phyloP scores from a whole-genome alignment of 2,888 invertebrate genomes.

The Ischnura elegans region DNA sequence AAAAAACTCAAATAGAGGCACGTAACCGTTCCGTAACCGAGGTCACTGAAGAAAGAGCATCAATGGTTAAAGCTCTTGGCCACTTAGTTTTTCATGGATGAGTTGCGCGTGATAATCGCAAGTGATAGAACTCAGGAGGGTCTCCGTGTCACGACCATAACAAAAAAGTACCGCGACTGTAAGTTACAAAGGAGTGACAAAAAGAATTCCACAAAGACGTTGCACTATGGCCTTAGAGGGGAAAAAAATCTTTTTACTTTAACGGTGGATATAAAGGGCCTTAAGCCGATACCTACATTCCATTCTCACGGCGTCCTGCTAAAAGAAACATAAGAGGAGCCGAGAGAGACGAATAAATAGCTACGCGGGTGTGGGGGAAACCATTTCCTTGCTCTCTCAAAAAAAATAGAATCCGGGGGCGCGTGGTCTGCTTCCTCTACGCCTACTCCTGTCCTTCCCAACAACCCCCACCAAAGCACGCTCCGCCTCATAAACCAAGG shows the following conservation, averaged over 20 bases:
- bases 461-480: neutral
- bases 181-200: neutral
- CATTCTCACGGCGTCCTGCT: neutral
- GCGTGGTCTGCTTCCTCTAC: neutral
- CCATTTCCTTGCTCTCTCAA: neutral
- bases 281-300: neutral
- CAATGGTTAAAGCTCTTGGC: neutral
- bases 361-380: neutral
- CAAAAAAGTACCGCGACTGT: neutral
- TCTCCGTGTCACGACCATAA: neutral
- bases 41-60: neutral
- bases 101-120: neutral
- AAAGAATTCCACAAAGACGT: neutral
- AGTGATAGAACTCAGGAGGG: neutral
- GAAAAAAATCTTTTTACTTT: neutral
- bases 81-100: neutral
- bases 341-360: neutral
- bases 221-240: neutral
- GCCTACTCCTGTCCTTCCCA: neutral
- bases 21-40: neutral
- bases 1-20: neutral
- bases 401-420: neutral
- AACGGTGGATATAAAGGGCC: neutral
- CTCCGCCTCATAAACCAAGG: neutral
- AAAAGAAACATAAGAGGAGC: neutral